Evolutionary conservation across 2,113 vertebrate genomes (phyloP), one percentile per base, ranked within the genome.

Genomic region (Struthio camelus): DNA sequence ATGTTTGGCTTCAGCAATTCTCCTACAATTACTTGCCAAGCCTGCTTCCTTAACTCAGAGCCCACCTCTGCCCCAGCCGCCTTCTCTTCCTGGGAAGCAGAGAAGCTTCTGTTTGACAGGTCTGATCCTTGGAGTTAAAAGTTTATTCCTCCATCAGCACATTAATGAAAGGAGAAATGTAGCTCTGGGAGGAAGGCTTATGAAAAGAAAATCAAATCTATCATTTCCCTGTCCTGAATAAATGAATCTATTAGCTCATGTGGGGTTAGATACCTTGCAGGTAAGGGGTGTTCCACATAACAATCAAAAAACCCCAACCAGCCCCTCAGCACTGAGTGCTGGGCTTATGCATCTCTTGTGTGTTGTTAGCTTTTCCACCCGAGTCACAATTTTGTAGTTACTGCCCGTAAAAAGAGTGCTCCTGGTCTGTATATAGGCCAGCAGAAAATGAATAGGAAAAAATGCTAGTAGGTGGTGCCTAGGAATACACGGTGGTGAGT

Each of bases 141-240:
- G n/a, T 93, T 94, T 92, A 94, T 96, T 96, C 92, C 66, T 94
- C 65, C 83, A 95, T 96, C 95, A 89, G 78, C 83, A 58, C 76
- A 14, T 50, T 93, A 96, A 96, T 90, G 96, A 83, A 84, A 94
- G 86, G 80, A 79, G 94, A 94, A 96, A 79, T 0, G 42, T 48
- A 85, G 96, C 96, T 88, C 2, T 1, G 69, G 91, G 95, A 96
- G 67, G 80, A 22, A 56, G 84, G 95, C 89, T 97, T 95, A 94
- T 14, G 65, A 62, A 71, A 88, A 61, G 28, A 93, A 94, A 94
- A 90, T 90, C 67, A 91, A 73, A 77, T 85, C 48, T 91, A 76
- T 94, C 91, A 72, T 71, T 94, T 89, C 89, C 92, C 93, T 18
- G 1, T 61, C 72, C 87, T 73, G 95, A 83, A 96, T 94, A 91